Evolutionary conservation across 2,113 vertebrate genomes (phyloP).

Genomic region (Colaptes auratus): DNA sequence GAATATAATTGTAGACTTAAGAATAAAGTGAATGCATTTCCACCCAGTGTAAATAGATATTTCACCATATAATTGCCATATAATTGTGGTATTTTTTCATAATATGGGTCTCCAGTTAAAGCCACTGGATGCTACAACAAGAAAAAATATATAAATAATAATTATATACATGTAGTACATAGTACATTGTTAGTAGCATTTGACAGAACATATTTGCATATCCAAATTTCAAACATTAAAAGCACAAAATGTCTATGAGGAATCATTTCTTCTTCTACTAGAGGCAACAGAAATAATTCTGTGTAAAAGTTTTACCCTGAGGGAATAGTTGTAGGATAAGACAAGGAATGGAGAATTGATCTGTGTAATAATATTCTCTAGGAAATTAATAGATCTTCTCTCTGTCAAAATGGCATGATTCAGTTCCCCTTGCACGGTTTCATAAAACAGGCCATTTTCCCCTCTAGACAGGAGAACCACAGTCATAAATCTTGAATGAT

Average conservation of each 20-base stretch:
- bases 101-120: background rate
- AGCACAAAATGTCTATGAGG: background rate
- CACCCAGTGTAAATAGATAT: background rate
- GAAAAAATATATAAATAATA: background rate
- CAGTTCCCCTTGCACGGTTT: background rate
- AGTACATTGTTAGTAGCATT: background rate
- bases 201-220: background rate
- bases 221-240: background rate
- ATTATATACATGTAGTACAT: background rate
- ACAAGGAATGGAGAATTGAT: background rate
- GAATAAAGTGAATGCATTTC: background rate
- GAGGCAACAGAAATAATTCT: background rate
- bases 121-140: background rate
- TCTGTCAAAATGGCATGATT: background rate
- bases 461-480: background rate
- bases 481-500: background rate
- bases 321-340: background rate
- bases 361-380: background rate
- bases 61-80: background rate
- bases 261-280: background rate
- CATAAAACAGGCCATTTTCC: background rate
- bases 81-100: background rate
- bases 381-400: background rate
- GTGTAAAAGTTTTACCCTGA: background rate
- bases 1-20: background rate